Percentiles rank a stretch among this genome's conserved stretches.
Evolutionary conservation across 2,888 invertebrate genomes (phyloP).

Genomic region (Platyscelio sp.): DNA sequence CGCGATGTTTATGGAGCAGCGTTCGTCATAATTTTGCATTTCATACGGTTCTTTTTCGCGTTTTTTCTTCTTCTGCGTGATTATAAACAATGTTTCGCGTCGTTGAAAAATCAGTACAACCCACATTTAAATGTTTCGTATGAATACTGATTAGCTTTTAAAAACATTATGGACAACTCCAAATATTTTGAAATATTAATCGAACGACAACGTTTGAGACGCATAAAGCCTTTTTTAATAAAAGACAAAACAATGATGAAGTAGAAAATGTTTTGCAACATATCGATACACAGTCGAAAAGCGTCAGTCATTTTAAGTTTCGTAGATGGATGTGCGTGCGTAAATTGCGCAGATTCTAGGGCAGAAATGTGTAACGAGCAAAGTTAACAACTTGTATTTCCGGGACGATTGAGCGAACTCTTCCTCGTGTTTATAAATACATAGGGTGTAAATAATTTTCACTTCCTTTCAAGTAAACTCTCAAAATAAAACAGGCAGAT

Average conservation of each 20-base stretch:
- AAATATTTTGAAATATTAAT: too few relatives aligned
- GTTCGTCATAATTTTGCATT: constrained; percentile 2
- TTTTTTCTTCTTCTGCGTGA: neutral
- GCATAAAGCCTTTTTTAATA: too few relatives aligned
- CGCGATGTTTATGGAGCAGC: constrained; percentile 29
- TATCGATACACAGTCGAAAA: too few relatives aligned
- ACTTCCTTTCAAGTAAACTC: constrained; percentile 35
- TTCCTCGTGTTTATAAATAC: constrained; percentile 29
- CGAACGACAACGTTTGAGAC: too few relatives aligned
- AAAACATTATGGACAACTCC: too few relatives aligned
- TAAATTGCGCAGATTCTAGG: constrained; percentile 69
- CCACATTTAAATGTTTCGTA: neutral
- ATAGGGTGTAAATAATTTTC: constrained; percentile 20
- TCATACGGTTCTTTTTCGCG: neutral
- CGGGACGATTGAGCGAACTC: constrained; percentile 28
- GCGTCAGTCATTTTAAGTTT: too few relatives aligned
- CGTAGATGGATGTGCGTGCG: too few relatives aligned
- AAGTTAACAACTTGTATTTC: constrained; percentile 63
- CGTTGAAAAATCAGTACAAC: neutral
- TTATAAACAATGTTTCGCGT: neutral
- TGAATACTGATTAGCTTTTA: neutral
- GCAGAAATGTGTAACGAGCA: constrained; percentile 75
- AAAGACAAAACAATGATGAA: too few relatives aligned
- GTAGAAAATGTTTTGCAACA: too few relatives aligned
- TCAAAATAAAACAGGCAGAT: too few relatives aligned